Evolutionary conservation across 1,140 invertebrate genomes (phyloP), one percentile per base, ranked within the genome.

Genomic region (Cyclargus thomasi): DNA sequence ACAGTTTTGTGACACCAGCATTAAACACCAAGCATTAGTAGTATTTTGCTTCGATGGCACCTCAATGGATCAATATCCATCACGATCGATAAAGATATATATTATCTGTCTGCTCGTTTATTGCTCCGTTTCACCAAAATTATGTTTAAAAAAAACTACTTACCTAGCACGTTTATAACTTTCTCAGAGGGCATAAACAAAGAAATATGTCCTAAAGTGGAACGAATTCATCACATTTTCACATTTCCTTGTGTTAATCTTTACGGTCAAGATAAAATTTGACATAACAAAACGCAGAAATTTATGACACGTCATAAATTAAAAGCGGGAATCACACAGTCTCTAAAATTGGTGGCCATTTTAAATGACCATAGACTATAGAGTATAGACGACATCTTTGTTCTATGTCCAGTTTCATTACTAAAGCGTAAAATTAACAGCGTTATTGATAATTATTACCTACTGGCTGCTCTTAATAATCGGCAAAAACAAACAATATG

Each of bases 221-320:
- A 17, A 17, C 1, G 53, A 2, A 18, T n/a, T 10, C n/a, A 53
- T 53, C 4, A 16, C 53, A n/a, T 18, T 55, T 55, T 17, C 7
- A 55, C n/a, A n/a, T 18, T 16, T 53, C 4, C 3, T 53, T 53
- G 47, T n/a, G n/a, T 53, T 16, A 55, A 55, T 17, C 53, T 55
- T 55, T 55, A 55, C 14, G 53, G n/a, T 2, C n/a, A 18, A 18
- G 18, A 55, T 55, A 55, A 55, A 55, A 55, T 55, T 55, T 55
- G 53, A 55, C 53, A 17, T 17, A 17, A 55, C 53, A n/a, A 8
- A 55, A 55, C 68, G 53, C 73, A 62, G 70, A 65, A 69, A 70
- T 72, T 73, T 68, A 70, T 65, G 68, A 70, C 53, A 39, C 17
- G 70, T 70, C 70, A 70, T 74, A 74, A 74, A 74, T 66, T 68